Percentiles rank a stretch among this genome's conserved stretches.
Evolutionary conservation across 2,113 vertebrate genomes (phyloP).

Genomic region (Labeo catla): DNA sequence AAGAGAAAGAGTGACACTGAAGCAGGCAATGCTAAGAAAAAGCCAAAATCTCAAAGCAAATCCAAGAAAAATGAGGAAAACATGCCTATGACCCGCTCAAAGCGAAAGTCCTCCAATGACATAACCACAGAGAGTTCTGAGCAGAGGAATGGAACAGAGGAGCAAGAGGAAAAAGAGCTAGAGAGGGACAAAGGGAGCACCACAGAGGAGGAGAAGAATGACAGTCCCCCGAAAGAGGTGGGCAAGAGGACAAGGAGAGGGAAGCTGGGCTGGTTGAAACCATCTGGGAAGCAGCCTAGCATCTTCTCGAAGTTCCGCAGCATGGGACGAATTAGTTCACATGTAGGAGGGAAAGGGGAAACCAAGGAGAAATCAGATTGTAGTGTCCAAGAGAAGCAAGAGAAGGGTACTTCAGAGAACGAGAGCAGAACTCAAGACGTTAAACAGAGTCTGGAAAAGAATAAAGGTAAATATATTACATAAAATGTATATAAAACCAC

Average conservation of each 20-base stretch:
- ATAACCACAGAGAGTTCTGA: conserved; percentile 36
- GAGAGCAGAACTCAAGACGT: background rate
- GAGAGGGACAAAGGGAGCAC: conserved; percentile 46
- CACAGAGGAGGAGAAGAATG: conserved; percentile 50
- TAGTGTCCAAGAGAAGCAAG: background rate
- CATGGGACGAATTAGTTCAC: conserved; percentile 84
- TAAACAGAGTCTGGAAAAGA: conserved; percentile 34
- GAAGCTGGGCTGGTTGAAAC: conserved; percentile 86
- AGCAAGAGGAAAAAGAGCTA: conserved; percentile 48
- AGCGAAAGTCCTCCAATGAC: conserved; percentile 85
- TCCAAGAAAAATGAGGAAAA: conserved; percentile 76
- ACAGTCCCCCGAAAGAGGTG: conserved; percentile 63
- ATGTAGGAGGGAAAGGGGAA: conserved; percentile 69
- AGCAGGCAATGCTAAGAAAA: conserved; percentile 92
- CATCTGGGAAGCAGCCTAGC: conserved; percentile 89
- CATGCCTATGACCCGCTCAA: conserved; percentile 85
- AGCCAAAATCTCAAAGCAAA: conserved; percentile 82
- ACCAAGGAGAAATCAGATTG: conserved; percentile 68
- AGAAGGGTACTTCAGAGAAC: background rate
- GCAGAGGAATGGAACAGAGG: conserved; percentile 44
- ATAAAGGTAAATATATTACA: conserved; percentile 57
- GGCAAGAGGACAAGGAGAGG: conserved; percentile 84
- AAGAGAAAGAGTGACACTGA: conserved; percentile 93
- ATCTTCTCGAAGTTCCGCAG: conserved; percentile 96
- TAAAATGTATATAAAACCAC: too few species aligned